Evolutionary conservation across 2,797 vertebrate genomes (phyloP).

Genomic region (Chaunax sp.): DNA sequence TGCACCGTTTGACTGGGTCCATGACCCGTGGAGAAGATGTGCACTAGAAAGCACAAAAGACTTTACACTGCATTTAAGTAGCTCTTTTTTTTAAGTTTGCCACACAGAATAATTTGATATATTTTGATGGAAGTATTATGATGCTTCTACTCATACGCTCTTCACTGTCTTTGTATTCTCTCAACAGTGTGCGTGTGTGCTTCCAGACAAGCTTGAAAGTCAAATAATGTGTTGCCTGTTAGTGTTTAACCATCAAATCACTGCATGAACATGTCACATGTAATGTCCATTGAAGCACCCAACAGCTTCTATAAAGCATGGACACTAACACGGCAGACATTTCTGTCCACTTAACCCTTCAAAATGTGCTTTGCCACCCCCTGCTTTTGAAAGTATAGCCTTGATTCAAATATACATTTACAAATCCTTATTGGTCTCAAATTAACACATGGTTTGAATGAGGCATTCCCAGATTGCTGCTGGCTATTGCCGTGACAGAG

Average conservation of each 20-base stretch:
- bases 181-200: no score
- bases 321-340: neutral
- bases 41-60: no score
- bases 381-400: constrained; percentile 13
- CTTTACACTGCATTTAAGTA: no score
- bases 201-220: neutral
- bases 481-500: constrained; percentile 14
- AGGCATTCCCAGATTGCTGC: constrained; percentile 3
- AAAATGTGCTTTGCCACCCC: constrained; percentile 25
- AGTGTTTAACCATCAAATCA: neutral
- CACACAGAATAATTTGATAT: no score
- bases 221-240: neutral
- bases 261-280: neutral
- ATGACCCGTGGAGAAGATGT: no score
- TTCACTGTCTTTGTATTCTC: no score
- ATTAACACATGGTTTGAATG: constrained; percentile 47
- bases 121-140: no score
- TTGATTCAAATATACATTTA: constrained; percentile 32
- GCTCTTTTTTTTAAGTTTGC: no score
- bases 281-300: neutral
- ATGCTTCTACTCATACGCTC: no score
- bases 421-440: constrained; percentile 31
- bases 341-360: constrained; percentile 9
- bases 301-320: neutral
- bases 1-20: no score